Base-by-base conservation (phyloP, 2,888 invertebrate species). In the Romanomermis culicivorax region DNA sequence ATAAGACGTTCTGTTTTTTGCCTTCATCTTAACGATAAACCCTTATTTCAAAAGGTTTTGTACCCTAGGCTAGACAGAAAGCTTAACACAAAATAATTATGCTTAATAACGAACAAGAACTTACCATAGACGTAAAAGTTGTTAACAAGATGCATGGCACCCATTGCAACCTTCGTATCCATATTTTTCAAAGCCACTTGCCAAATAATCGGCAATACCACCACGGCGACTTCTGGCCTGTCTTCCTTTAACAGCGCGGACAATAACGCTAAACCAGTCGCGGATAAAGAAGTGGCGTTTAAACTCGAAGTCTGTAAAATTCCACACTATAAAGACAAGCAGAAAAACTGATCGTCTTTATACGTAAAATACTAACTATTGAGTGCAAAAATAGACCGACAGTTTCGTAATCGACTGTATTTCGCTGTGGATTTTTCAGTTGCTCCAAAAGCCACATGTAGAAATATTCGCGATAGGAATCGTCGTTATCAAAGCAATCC, bases 111-210 rank as follows among this genome's bases (percentile, higher is more conserved):
- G n/a, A n/a, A n/a, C n/a, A n/a, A n/a, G n/a, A n/a, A 60, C 61
- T 61, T 59, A 64, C 65, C 69, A 61, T 85, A 84, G 79, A 89
- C 86, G 71, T 89, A 91, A 71, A 86, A 88, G 65, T 82, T 82
- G 70, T 89, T 91, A 55, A 91, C 77, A 68, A 87, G 87, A 68
- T 88, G 86, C 62, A 89, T 89, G 1, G 89, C 88, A 2, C 87
- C 83, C 79, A 88, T 80, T 60, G 87, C 87, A 1, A 91, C 89
- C 67, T 89, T 88, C 55, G 87, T 87, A 68, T 83, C 87, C 61
- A 81, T 81, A 1, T 89, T 88, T 60, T 83, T 76, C 2, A 91
- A 74, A 0, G 89, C 89, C 58, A 91, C 42, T 11, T 87, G 70
- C 84, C 84, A 88, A 89, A 91, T 61, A 89, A 74, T 64, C 88